These are phyloP conservation scores for Athalia cordata DNA, from an alignment of 2,888 invertebrate species.

Conservation along the genomic window DNA sequence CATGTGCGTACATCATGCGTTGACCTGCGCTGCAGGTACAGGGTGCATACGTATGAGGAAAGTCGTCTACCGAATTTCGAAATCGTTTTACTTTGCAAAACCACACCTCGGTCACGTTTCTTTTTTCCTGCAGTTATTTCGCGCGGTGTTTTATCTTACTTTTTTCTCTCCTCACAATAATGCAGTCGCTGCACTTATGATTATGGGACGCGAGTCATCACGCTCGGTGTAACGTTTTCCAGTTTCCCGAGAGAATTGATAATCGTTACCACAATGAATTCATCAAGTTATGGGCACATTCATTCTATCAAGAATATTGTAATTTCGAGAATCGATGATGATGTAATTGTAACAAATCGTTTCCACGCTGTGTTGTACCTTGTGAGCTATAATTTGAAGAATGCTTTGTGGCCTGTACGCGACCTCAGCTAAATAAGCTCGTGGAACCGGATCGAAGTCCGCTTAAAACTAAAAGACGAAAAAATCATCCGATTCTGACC, in stretches of 20 bases:
- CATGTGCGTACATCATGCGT: too few relatives aligned
- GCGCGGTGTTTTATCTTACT: background rate
- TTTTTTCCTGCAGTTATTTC: conserved; percentile 2
- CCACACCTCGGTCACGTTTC: conserved; percentile 37
- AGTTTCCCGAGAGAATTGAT: background rate
- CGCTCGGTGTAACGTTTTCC: background rate
- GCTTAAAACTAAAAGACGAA: background rate
- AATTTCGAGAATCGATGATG: conserved; percentile 16
- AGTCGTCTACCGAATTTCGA: too few relatives aligned
- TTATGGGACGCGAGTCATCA: background rate
- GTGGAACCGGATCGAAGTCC: conserved; percentile 6
- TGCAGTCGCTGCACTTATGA: background rate
- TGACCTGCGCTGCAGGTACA: too few relatives aligned
- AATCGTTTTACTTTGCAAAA: too few relatives aligned
- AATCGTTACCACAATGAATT: too few relatives aligned
- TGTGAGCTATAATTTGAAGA: background rate
- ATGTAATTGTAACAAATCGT: background rate
- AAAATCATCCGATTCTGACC: too few relatives aligned
- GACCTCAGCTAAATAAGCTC: background rate
- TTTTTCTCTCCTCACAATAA: background rate
- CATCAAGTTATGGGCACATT: background rate
- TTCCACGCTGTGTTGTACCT: background rate
- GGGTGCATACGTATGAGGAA: too few relatives aligned
- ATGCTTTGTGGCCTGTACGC: too few relatives aligned
- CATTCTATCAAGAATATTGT: background rate